phyloP scores from a whole-genome alignment of 2,888 invertebrate species.

The Xylota sylvarum region DNA sequence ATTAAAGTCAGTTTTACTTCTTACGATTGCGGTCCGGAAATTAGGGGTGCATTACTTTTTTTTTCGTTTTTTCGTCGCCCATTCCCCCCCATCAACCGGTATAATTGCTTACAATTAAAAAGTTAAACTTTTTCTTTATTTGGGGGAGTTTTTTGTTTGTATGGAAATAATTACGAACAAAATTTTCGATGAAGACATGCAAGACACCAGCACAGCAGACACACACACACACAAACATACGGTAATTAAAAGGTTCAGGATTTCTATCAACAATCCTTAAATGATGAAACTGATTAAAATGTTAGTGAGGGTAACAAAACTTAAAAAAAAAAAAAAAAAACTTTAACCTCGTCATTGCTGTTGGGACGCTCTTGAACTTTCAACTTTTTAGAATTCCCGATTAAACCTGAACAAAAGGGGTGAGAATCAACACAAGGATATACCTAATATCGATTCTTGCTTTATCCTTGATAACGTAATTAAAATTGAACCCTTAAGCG shows the following conservation, averaged over 20 bases:
- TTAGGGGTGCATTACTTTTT: conserved; percentile 51
- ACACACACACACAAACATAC: conserved; percentile 20
- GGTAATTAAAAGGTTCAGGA: conserved; percentile 55
- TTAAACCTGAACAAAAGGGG: conserved; percentile 17
- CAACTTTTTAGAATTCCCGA: conserved; percentile 29
- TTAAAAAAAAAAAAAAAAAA: conserved; percentile 5
- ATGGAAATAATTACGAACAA: conserved; percentile 37
- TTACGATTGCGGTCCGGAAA: conserved; percentile 50
- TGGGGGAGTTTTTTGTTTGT: conserved; percentile 10
- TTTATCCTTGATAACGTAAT: conserved; percentile 70
- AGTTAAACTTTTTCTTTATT: conserved; percentile 33
- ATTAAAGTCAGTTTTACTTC: conserved; percentile 52
- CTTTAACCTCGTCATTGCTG: conserved; percentile 17
- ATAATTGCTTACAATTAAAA: conserved; percentile 72
- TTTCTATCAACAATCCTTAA: conserved; percentile 37
- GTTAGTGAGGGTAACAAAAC: conserved; percentile 1
- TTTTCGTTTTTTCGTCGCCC: background rate
- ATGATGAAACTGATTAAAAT: conserved; percentile 55
- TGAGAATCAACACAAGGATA: conserved; percentile 40
- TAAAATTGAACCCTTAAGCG: conserved; percentile 74
- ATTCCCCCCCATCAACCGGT: background rate
- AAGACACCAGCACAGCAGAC: conserved; percentile 11
- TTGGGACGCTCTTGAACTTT: conserved; percentile 32
- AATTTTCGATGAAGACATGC: conserved; percentile 19
- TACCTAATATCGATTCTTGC: conserved; percentile 60